phyloP scores from a whole-genome alignment of 1,140 invertebrate genomes.

The Cotesia vestalis region DNA sequence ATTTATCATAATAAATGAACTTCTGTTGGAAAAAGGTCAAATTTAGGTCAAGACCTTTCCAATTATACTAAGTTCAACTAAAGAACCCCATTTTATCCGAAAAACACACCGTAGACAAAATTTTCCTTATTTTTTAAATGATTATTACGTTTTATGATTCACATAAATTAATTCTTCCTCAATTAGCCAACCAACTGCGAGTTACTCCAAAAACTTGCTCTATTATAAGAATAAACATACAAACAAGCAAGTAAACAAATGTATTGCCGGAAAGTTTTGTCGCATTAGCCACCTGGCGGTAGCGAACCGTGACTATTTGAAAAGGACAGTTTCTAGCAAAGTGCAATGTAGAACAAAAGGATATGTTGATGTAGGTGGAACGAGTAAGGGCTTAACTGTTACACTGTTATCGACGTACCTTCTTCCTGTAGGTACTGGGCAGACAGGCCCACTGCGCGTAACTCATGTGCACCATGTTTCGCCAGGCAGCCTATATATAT shows the following conservation, averaged over 20 bases:
- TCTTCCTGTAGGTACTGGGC: slow-evolving; percentile 64
- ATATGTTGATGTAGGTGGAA: neutral
- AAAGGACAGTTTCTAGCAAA: neutral
- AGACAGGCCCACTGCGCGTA: slow-evolving; percentile 65
- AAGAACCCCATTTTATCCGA: no score
- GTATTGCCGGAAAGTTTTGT: neutral
- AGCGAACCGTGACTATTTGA: neutral
- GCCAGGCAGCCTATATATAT: neutral
- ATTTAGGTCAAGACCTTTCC: no score
- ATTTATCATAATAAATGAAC: no score
- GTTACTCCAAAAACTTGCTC: no score
- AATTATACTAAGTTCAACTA: no score
- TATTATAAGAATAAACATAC: no score
- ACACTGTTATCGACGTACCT: slow-evolving; percentile 53
- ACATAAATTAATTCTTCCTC: no score
- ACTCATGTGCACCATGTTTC: slow-evolving; percentile 62
- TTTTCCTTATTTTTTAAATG: no score
- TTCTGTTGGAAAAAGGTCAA: no score
- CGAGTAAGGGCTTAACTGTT: slow-evolving; percentile 1
- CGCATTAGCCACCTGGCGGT: neutral
- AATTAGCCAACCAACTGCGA: no score
- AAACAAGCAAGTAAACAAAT: neutral
- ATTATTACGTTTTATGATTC: no score
- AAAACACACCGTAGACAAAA: no score
- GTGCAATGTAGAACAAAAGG: neutral